Conservation (phyloP, 2,888 invertebrate species). For the Oligia fasciuncula region DNA sequence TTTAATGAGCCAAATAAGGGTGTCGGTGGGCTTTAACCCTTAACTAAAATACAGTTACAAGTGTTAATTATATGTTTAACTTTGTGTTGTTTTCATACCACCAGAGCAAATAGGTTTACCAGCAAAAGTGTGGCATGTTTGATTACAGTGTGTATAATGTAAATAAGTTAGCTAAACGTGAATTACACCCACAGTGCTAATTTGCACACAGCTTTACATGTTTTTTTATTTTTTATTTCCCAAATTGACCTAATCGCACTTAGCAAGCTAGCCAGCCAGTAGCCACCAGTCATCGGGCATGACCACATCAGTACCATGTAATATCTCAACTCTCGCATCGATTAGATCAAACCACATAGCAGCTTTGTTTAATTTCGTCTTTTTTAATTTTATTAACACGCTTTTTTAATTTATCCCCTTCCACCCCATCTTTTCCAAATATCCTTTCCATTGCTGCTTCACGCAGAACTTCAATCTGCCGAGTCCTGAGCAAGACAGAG, state of each 20-base stretch:
- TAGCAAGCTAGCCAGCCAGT: slow-evolving; percentile 58
- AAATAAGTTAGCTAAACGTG: slow-evolving; percentile 66
- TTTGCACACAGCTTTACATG: slow-evolving; percentile 71
- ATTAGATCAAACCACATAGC: slow-evolving; percentile 73
- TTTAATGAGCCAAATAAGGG: slow-evolving; percentile 71
- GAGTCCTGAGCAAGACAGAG: slow-evolving; percentile 78
- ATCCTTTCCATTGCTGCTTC: slow-evolving; percentile 82
- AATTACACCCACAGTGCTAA: slow-evolving; percentile 63
- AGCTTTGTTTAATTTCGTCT: slow-evolving; percentile 81
- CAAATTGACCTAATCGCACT: slow-evolving; percentile 55
- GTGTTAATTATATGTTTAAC: slow-evolving; percentile 71
- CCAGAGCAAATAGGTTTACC: slow-evolving; percentile 63
- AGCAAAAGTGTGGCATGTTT: slow-evolving; percentile 82
- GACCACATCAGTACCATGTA: slow-evolving; percentile 71
- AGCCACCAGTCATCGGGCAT: slow-evolving; percentile 79
- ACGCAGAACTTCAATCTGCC: slow-evolving; percentile 88
- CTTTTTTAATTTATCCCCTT: slow-evolving; percentile 89
- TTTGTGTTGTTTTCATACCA: slow-evolving; percentile 75
- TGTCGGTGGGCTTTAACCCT: slow-evolving; percentile 79
- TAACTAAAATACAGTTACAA: slow-evolving; percentile 71
- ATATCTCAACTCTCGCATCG: slow-evolving; percentile 67
- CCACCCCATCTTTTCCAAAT: slow-evolving; percentile 83
- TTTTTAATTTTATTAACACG: slow-evolving; percentile 90
- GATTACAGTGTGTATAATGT: slow-evolving; percentile 78
- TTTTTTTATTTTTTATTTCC: slow-evolving; percentile 37